Conservation (phyloP, 2,888 invertebrate species). For the Pachycephus smyrnensis region DNA sequence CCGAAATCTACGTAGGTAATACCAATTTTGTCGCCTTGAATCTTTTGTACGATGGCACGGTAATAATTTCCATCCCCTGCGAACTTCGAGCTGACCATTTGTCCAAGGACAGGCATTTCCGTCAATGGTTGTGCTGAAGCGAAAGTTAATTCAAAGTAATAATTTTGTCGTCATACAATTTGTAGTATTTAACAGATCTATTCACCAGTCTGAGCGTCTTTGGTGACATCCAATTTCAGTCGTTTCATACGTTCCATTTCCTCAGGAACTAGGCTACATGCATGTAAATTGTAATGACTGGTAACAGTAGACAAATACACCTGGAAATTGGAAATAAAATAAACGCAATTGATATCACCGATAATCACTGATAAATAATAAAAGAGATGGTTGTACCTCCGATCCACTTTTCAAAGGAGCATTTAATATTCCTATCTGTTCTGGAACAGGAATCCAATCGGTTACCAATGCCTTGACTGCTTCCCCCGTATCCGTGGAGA, state of each 20-base stretch:
- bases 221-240: conserved; percentile 51
- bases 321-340: conserved; percentile 28
- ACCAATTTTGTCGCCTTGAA: conserved; percentile 30
- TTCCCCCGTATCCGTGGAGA: background rate
- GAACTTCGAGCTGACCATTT: conserved; percentile 55
- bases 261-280: conserved; percentile 39
- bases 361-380: background rate
- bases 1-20: conserved; percentile 61
- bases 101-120: conserved; percentile 43
- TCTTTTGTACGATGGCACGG: conserved; percentile 53
- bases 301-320: conserved; percentile 44
- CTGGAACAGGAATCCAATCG: conserved; percentile 43
- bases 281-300: conserved; percentile 43
- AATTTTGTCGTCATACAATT: background rate
- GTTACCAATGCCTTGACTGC: conserved; percentile 32
- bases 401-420: conserved; percentile 43
- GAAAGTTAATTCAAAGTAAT: background rate
- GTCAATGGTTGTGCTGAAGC: conserved; percentile 43
- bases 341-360: background rate
- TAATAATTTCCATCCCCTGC: conserved; percentile 54
- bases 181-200: background rate
- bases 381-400: conserved; percentile 35
- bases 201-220: conserved; percentile 46
- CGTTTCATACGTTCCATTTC: conserved; percentile 41
- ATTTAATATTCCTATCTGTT: conserved; percentile 44